phyloP scores from a whole-genome alignment of 1,140 invertebrate species.

The Hylyphantes graminicola region DNA sequence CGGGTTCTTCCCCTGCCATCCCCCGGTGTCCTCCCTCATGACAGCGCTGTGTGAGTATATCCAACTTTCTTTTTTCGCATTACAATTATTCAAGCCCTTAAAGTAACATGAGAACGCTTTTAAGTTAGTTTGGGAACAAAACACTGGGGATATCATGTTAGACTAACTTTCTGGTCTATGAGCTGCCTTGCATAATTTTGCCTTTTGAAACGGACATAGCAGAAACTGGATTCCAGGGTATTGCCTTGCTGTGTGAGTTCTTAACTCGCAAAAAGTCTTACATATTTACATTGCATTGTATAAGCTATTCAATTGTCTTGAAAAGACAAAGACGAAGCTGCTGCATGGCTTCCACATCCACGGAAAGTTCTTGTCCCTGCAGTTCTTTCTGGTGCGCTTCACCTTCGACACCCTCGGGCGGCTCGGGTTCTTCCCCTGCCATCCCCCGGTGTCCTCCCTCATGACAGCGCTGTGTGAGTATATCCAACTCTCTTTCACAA shows the following conservation, averaged over 20 bases:
- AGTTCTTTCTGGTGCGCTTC: conserved; percentile 60
- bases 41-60: conserved; percentile 54
- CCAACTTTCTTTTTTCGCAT: neutral
- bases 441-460: conserved; percentile 56
- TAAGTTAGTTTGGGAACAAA: too few species aligned
- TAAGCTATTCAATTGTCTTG: conserved; percentile 5
- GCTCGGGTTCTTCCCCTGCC: conserved; percentile 52
- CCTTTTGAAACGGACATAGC: too few species aligned
- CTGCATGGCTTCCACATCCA: conserved; percentile 51
- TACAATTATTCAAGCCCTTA: too few species aligned
- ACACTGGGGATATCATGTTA: too few species aligned
- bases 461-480: conserved; percentile 59
- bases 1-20: conserved; percentile 55
- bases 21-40: conserved; percentile 54
- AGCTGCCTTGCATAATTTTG: too few species aligned
- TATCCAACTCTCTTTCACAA: too few species aligned
- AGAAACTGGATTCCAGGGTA: too few species aligned
- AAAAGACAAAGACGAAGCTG: conserved; percentile 49
- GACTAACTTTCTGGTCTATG: too few species aligned
- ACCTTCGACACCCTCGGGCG: conserved; percentile 54
- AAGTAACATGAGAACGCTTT: too few species aligned
- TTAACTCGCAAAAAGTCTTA: too few species aligned
- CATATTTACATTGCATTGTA: too few species aligned
- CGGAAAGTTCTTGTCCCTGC: conserved; percentile 55
- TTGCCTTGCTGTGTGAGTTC: too few species aligned